Evolutionary conservation across 2,113 vertebrate genomes (phyloP), one percentile per base, ranked within the genome.

Genomic region (Delphinus delphis): DNA sequence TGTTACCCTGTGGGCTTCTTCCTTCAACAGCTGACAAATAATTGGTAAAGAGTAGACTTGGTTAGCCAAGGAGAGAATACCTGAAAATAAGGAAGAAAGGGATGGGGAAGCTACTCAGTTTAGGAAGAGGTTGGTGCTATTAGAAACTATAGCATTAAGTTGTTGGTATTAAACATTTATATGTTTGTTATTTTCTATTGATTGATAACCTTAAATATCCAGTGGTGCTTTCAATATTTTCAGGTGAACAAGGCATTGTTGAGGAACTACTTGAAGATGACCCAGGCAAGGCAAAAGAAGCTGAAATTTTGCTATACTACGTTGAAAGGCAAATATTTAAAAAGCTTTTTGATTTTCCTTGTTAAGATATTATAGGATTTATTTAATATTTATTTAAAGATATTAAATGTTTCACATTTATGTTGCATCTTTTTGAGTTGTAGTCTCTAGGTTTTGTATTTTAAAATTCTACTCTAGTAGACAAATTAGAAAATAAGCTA

Each of bases 291-390:
- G 86, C 96, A 10, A 93, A 98, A 70, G 85, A 98, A 97, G 97
- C 98, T 65, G 94, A 97, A 84, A 90, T 97, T 6, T 93, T 98
- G 41, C 82, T 98, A 15, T 97, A 98, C 55, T 98, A 98, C 95
- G 97, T 99, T 93, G 98, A 98, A 98, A 99, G 98, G 99, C 98
- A 98, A 97, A 77, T 81, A 96, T 60, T 73, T 97, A 53, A 25
- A 82, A 74, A 79, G 28, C 47, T 97, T 77, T 50, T 73, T 50
- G 47, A 50, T 96, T 53, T 82, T 82, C 31, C n/a, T 8, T 93
- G 60, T 81, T 93, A 70, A 97, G 71, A 62, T 70, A 31, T 41
- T 92, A 33, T 33, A 85, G 58, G 20, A 44, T 83, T 83, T 38
- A 65, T 73, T 94, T 83, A 76, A 41, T 82, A 26, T 53, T 20